phyloP scores from a whole-genome alignment of 2,888 invertebrate genomes.

The Pomacea canaliculata region DNA sequence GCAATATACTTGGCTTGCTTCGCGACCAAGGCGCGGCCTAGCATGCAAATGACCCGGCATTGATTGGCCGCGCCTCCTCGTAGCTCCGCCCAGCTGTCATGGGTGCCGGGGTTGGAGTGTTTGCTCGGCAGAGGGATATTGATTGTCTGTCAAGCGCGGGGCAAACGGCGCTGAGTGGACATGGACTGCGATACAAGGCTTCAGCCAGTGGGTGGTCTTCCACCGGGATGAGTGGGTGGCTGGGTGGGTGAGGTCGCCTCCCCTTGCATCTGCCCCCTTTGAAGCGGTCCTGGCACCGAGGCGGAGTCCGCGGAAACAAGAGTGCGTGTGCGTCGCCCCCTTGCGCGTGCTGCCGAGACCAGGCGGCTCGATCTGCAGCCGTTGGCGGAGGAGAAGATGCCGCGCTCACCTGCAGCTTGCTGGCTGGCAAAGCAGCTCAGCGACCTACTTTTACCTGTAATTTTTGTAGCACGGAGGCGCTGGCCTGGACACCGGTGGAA shows the following conservation, averaged over 20 bases:
- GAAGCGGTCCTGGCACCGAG: not conserved
- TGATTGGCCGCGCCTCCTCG: constrained; percentile 11
- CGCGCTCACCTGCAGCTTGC: no score
- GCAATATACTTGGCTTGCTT: constrained; percentile 24
- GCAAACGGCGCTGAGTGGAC: not conserved
- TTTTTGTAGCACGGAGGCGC: not conserved
- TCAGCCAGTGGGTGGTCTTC: constrained; percentile 22
- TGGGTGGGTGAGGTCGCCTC: not conserved
- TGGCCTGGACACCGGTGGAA: not conserved
- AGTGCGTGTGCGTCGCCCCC: no score
- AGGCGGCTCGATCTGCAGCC: no score
- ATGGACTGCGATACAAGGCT: constrained; percentile 2
- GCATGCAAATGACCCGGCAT: constrained; percentile 18
- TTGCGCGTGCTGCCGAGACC: not conserved
- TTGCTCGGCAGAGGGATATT: constrained; percentile 2
- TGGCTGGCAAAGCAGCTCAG: no score
- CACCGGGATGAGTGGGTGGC: no score
- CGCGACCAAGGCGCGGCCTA: constrained; percentile 23
- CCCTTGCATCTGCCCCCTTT: not conserved
- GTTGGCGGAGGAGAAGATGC: no score
- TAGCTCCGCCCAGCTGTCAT: constrained; percentile 26
- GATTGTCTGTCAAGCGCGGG: constrained; percentile 24
- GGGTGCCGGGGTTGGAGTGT: not conserved
- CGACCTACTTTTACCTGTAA: no score
- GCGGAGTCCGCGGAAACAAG: not conserved